These are phyloP conservation scores for Platysteira castanea DNA, from an alignment of 2,113 vertebrate species.

Conservation along the genomic window DNA sequence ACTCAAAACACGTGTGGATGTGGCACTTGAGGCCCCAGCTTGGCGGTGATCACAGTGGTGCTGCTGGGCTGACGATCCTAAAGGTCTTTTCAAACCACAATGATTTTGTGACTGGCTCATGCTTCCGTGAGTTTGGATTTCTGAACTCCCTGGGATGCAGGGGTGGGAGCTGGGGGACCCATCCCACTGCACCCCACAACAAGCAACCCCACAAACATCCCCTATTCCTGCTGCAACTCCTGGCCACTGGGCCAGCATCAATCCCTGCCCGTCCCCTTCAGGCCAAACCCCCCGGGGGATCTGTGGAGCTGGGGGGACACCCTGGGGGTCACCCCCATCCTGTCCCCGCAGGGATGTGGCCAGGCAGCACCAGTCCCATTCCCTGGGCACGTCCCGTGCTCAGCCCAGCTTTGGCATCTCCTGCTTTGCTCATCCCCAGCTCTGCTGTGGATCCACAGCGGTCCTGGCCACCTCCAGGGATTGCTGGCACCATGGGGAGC, in stretches of 20 bases:
- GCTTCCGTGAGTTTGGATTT: background rate
- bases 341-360: background rate
- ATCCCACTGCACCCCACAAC: background rate
- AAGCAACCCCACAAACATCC: background rate
- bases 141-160: background rate
- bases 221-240: background rate
- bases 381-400: background rate
- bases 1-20: accelerated
- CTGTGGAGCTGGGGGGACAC: background rate
- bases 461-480: background rate
- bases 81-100: background rate
- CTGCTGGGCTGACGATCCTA: background rate
- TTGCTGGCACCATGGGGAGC: accelerated
- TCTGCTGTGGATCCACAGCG: too few species aligned
- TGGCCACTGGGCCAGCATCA: background rate
- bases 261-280: background rate
- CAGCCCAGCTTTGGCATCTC: background rate
- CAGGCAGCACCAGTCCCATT: accelerated
- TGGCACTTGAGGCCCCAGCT: too few species aligned
- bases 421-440: background rate
- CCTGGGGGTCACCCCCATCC: background rate
- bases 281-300: background rate
- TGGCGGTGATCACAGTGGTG: background rate
- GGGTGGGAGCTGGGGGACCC: accelerated
- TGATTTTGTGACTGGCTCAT: background rate